Conservation (phyloP, 2,888 invertebrate genomes). For the Metopia argyrocephala region DNA sequence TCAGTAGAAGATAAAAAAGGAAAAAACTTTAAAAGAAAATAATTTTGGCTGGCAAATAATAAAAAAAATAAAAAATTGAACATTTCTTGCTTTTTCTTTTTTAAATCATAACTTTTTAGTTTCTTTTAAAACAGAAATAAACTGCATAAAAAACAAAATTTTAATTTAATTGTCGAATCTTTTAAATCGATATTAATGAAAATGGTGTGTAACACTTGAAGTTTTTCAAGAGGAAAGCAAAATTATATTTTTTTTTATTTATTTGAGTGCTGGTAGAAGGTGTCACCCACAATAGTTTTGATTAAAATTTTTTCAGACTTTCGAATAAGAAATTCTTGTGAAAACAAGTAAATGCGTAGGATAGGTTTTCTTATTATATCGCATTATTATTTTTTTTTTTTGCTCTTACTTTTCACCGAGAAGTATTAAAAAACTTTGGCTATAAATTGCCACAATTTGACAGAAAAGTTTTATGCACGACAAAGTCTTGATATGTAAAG, state of each 20-base stretch:
- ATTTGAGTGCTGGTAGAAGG: background rate
- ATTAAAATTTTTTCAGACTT: conserved; percentile 62
- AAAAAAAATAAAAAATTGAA: too few species aligned
- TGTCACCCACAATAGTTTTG: conserved; percentile 32
- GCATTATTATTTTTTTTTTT: too few species aligned
- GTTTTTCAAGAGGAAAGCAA: too few species aligned
- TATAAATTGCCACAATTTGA: conserved; percentile 69
- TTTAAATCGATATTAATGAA: too few species aligned
- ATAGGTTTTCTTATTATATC: conserved; percentile 57
- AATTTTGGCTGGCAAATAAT: conserved; percentile 23
- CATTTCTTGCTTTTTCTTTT: too few species aligned
- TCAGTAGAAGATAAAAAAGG: conserved; percentile 46
- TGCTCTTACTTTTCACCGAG: conserved; percentile 20
- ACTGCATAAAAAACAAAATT: too few species aligned
- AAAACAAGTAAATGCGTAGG: conserved; percentile 27
- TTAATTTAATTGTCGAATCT: too few species aligned
- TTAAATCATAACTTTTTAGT: conserved; percentile 44
- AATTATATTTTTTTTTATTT: conserved; percentile 33
- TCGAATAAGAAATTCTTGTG: conserved; percentile 57
- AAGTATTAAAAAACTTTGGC: conserved; percentile 70
- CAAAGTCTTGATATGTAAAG: background rate
- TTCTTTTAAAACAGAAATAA: background rate
- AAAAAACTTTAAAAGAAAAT: conserved; percentile 4
- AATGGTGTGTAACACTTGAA: conserved; percentile 55
- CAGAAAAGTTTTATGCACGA: conserved; percentile 52